Evolutionary conservation across 2,797 vertebrate genomes (phyloP), one percentile per base, ranked within the genome.

Genomic region (Bucorvus abyssinicus): DNA sequence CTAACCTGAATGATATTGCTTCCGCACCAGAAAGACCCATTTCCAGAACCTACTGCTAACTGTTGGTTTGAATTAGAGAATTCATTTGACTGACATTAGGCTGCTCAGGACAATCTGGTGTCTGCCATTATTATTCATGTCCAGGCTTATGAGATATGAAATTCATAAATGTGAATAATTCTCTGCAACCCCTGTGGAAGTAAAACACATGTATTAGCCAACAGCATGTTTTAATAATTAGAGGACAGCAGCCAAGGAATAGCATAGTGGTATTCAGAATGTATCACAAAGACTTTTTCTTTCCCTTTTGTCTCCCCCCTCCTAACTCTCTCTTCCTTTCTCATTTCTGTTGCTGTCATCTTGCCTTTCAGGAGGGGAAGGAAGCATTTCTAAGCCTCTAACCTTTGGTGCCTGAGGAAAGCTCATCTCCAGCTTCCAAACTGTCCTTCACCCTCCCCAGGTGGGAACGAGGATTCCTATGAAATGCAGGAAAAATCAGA

Each of bases 211-310:
- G 61, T 49, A 78, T 93, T 86, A 73, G 65, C 73, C 93, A 95
- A 40, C 34, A 88, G n/a, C 83, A 82, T 93, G 93, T 95, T 96
- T 91, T 95, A 95, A 84, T 82, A 95, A 91, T 95, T 79, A 93
- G 45, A 86, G 91, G 85, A 91, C 82, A 91, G 73, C 76, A 93
- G 93, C 94, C 91, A 94, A 91, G 36, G 73, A 60, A 94, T 15
- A 95, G n/a, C 45, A 55, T 5, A 78, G 68, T 14, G 38, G n/a
- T 76, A 71, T 88, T 90, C 59, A 67, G 55, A 79, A 93, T 30
- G 34, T n/a, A 93, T 90, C 74, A 70, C 65, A 78, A 69, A 11
- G 32, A 12, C 14, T 57, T 70, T 92, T 80, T 84, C 16, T 24
- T 88, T 87, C 57, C 9, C 23, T 81, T 92, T 88, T 90, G n/a